Percentiles rank a stretch among this genome's conserved stretches.
phyloP scores from a whole-genome alignment of 92 coral and sea anemone species.

The Nematostella vectensis region DNA sequence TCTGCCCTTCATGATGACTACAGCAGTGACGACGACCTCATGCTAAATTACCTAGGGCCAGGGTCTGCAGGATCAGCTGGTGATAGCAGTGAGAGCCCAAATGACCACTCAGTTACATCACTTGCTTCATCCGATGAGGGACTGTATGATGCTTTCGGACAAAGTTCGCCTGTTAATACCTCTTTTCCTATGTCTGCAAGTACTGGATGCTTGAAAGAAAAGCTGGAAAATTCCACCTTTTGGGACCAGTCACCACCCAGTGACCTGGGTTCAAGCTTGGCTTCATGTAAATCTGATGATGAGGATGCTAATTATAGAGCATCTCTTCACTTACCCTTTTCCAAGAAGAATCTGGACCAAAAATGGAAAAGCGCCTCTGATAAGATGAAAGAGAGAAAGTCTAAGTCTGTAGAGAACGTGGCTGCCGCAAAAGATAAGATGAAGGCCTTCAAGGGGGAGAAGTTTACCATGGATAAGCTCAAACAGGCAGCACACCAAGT shows the following conservation, averaged over 20 bases:
- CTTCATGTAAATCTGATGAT: conserved; percentile 24
- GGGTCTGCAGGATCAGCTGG: conserved; percentile 34
- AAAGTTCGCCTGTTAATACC: conserved; percentile 13
- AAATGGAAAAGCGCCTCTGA: conserved; percentile 6
- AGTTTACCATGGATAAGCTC: conserved; percentile 19
- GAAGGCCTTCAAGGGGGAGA: conserved; percentile 1
- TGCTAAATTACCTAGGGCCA: conserved; percentile 19
- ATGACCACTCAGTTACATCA: conserved; percentile 13
- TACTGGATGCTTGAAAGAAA: conserved; percentile 6
- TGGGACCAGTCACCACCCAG: no score
- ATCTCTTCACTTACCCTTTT: conserved; percentile 16
- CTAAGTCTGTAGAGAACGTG: neutral
- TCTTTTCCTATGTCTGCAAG: conserved; percentile 7
- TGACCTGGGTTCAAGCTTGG: conserved; percentile 2
- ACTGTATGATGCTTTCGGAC: conserved; percentile 16
- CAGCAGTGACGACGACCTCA: conserved; percentile 13
- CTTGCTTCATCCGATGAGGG: conserved; percentile 21
- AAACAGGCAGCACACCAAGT: conserved; percentile 17
- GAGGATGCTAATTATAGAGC: neutral
- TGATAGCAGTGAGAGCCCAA: conserved; percentile 44
- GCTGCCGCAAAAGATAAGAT: conserved; percentile 2
- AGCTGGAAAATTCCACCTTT: neutral
- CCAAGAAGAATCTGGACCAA: conserved; percentile 23
- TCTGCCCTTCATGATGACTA: conserved; percentile 5
- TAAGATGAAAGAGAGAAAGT: conserved; percentile 5